Evolutionary conservation across 1,140 invertebrate species (phyloP), one percentile per base, ranked within the genome.

Genomic region (Nasonia vitripennis): DNA sequence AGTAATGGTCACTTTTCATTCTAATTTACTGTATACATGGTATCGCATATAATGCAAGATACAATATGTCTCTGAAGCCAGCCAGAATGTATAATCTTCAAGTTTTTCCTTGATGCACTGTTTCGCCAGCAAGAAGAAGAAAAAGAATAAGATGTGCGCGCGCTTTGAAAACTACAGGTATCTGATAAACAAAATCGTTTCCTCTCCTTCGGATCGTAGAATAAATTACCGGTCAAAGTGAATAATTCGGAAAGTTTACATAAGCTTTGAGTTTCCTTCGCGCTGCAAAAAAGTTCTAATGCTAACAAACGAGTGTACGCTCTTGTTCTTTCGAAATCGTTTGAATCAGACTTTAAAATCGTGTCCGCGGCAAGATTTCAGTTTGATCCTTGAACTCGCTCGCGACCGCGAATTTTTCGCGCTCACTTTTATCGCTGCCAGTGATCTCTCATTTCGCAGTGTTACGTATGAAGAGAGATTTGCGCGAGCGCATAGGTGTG

Each of bases 291-390:
- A 5, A 62, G 17, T 62, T 5, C 17, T 4, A 62, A 62, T n/a
- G 55, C 55, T 62, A 62, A 62, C 17, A n/a, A 7, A 17, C 4
- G 55, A 20, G 20, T 5, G 55, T 20, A 17, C 20, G 20, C 17
- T 62, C 55, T 62, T n/a, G 55, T 62, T 45, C 11, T 23, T 41
- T 41, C 41, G 74, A 51, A 51, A 77, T 77, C 74, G 41, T 23
- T 48, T 51, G 74, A 77, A 77, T 77, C 37, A 48, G 74, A 77
- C 45, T 77, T 77, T 77, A 11, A 77, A 77, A 77, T 77, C 3
- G 9, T 7, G n/a, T 41, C 10, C 74, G 34, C 12, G 10, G 20
- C 74, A 11, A 51, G 17, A 41, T 75, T 23, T n/a, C 2, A 77
- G 11, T 3, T 10, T 77, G 62, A 77, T 77, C 74, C 74, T 77